A percentile compares a stretch with the other conserved stretches of the same genome.
These are phyloP conservation scores for Pomacea maculata DNA, from an alignment of 1,140 invertebrate genomes.

Conservation along the genomic window DNA sequence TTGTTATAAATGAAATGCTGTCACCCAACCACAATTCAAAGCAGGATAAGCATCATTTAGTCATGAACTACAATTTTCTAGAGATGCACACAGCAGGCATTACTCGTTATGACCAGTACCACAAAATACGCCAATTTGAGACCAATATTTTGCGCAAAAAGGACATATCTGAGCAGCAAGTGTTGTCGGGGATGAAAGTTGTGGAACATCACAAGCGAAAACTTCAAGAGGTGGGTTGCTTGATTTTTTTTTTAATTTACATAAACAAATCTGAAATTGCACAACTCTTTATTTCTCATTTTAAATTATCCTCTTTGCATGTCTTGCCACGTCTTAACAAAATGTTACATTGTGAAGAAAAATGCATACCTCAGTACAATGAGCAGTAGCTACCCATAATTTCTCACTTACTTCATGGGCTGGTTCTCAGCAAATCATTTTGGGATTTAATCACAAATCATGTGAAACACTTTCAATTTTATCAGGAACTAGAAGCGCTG, in stretches of 20 bases:
- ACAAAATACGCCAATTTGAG: conserved; percentile 55
- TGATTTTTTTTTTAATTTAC: neutral
- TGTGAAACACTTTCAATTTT: no score
- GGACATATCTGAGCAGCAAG: conserved; percentile 53
- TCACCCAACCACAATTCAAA: conserved; percentile 6
- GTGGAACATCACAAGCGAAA: conserved; percentile 54
- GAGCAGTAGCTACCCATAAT: no score
- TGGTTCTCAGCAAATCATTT: neutral
- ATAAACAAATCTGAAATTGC: no score
- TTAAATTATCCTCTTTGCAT: neutral
- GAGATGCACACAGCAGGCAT: conserved; percentile 48
- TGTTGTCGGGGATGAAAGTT: conserved; percentile 55
- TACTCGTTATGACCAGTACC: conserved; percentile 61
- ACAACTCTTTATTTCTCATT: neutral
- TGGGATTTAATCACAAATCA: neutral
- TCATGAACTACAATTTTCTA: conserved; percentile 48
- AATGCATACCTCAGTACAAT: neutral
- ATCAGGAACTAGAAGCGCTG: conserved; percentile 46
- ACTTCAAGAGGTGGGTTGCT: conserved; percentile 46
- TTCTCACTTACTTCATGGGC: neutral
- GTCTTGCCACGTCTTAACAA: no score
- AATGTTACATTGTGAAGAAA: neutral
- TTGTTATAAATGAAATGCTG: neutral
- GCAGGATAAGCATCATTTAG: conserved; percentile 14
- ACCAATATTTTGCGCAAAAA: conserved; percentile 50